A percentile compares a stretch with the other conserved stretches of the same genome.
These are phyloP conservation scores for Mastigias papua DNA, from an alignment of 30 jellyfish, hydroid and myxozoan genomes.

Conservation along the genomic window DNA sequence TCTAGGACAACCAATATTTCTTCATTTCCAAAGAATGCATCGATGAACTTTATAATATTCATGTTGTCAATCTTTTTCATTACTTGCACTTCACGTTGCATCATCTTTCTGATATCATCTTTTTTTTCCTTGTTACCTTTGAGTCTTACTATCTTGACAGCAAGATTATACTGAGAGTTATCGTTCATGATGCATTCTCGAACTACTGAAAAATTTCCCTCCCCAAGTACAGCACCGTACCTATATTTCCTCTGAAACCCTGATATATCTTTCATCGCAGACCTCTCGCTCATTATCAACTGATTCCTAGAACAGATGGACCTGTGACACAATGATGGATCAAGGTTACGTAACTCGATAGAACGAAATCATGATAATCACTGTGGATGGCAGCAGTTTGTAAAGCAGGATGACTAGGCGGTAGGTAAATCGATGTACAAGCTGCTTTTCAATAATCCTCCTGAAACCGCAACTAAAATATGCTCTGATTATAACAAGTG, in stretches of 20 bases:
- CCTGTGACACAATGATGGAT: background rate
- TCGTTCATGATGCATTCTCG: constrained; percentile 50
- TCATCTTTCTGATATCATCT: constrained; percentile 22
- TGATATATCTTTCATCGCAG: constrained; percentile 18
- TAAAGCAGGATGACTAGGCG: background rate
- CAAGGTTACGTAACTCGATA: background rate
- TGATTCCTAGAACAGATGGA: background rate
- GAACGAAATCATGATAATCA: background rate
- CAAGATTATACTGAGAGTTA: constrained; percentile 20
- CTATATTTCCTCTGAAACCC: constrained; percentile 52
- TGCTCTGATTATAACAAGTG: background rate
- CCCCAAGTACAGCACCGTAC: constrained; percentile 66
- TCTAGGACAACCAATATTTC: constrained; percentile 71
- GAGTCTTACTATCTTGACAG: constrained; percentile 67
- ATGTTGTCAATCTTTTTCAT: constrained; percentile 66
- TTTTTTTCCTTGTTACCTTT: constrained; percentile 28
- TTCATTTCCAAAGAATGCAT: constrained; percentile 60
- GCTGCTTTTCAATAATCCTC: constrained; percentile 7
- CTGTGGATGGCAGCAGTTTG: background rate
- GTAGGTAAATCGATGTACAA: background rate
- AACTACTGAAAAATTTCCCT: constrained; percentile 81
- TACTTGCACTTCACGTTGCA: constrained; percentile 43
- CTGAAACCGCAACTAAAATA: constrained; percentile 19
- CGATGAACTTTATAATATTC: constrained; percentile 71
- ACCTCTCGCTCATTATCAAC: background rate